phyloP scores from a whole-genome alignment of 2,113 vertebrate genomes.

The Sebastes schlegelii region DNA sequence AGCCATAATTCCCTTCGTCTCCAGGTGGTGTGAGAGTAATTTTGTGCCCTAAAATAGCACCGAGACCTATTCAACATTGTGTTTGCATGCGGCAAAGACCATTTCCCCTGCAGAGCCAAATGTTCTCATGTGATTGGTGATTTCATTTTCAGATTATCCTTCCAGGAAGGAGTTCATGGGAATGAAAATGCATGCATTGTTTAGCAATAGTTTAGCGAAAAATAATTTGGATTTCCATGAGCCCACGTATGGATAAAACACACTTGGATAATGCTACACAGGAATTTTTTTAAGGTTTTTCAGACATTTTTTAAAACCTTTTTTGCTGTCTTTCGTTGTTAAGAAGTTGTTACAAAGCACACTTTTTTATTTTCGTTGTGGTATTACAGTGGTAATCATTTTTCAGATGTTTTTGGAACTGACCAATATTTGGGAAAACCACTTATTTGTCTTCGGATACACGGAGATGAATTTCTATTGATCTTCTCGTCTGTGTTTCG shows the following conservation, averaged over 20 bases:
- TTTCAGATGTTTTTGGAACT: neutral
- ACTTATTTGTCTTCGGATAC: neutral
- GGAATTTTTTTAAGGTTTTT: neutral
- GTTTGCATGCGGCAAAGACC: constrained; percentile 28
- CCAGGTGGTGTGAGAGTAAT: constrained; percentile 4
- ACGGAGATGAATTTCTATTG: constrained; percentile 6
- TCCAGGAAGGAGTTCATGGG: neutral
- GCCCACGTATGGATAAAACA: neutral
- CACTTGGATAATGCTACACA: neutral
- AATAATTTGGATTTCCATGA: neutral
- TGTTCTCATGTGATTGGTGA: neutral
- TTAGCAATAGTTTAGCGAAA: neutral
- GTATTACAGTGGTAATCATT: neutral
- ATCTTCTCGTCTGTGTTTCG: neutral
- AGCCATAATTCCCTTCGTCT: constrained; percentile 41
- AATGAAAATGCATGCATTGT: neutral
- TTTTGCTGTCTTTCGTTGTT: neutral
- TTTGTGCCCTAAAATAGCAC: constrained; percentile 17
- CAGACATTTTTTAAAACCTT: neutral
- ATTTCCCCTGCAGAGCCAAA: constrained; percentile 14
- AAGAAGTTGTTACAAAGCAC: neutral
- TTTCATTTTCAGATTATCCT: neutral
- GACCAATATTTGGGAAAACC: neutral
- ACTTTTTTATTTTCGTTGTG: neutral
- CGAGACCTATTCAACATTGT: neutral